Conservation (phyloP, 1,140 invertebrate genomes). For the Trachelipus rathkii region DNA sequence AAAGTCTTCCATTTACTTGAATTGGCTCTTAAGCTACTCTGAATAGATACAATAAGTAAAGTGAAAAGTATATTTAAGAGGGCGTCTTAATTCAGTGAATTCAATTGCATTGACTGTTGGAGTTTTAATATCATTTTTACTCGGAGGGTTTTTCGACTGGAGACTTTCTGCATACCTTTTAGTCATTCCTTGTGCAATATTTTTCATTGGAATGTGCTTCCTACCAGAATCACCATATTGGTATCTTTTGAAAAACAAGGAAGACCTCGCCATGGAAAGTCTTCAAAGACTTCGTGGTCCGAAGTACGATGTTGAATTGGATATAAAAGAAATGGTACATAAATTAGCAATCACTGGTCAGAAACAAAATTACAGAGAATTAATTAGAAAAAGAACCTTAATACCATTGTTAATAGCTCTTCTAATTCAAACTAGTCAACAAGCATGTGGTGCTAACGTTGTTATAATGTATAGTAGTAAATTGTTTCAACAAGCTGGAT, state of each 20-base stretch:
- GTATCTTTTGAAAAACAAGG: constrained; percentile 26
- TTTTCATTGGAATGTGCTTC: background rate
- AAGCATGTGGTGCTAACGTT: constrained; percentile 29
- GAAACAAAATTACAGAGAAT: constrained; percentile 26
- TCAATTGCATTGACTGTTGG: constrained; percentile 32
- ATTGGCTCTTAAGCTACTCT: too few relatives aligned
- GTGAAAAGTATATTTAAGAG: too few relatives aligned
- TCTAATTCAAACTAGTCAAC: constrained; percentile 34
- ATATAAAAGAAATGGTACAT: constrained; percentile 25
- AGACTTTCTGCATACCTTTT: constrained; percentile 28
- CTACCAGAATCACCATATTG: constrained; percentile 37
- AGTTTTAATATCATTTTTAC: constrained; percentile 25
- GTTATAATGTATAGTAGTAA: constrained; percentile 35
- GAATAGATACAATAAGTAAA: too few relatives aligned
- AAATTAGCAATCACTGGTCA: constrained; percentile 28
- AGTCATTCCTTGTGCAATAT: background rate
- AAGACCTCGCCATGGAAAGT: constrained; percentile 18
- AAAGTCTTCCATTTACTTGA: too few relatives aligned
- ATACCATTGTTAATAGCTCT: constrained; percentile 30
- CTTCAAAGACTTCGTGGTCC: constrained; percentile 30
- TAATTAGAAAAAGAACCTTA: constrained; percentile 29
- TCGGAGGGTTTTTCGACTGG: constrained; percentile 28
- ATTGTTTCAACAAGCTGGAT: constrained; percentile 29
- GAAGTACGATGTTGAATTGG: constrained; percentile 19
- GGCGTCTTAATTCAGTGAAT: constrained; percentile 18